phyloP scores from a whole-genome alignment of 2,888 invertebrate species.

The Nomada fabriciana region DNA sequence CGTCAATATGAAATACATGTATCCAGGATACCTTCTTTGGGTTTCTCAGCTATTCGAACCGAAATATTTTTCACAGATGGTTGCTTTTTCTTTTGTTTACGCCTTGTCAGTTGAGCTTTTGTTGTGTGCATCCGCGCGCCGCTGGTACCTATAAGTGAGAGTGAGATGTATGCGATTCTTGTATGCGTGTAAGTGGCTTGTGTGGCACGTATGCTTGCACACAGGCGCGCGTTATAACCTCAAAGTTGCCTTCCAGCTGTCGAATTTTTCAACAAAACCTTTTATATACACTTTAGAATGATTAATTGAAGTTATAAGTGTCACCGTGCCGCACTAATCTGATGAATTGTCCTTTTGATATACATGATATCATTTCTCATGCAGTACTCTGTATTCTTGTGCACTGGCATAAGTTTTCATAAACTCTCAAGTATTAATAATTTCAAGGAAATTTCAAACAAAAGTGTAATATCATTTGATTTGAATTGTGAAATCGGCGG shows the following conservation, averaged over 20 bases:
- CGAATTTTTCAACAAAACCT: constrained; percentile 61
- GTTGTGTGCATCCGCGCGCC: constrained; percentile 81
- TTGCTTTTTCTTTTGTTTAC: constrained; percentile 81
- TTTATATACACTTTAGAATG: constrained; percentile 21
- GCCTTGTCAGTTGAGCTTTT: constrained; percentile 82
- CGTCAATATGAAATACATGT: constrained; percentile 53
- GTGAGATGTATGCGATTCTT: constrained; percentile 69
- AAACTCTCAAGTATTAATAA: constrained; percentile 3
- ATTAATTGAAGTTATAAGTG: background rate
- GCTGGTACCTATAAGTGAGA: constrained; percentile 73
- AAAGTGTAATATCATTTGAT: background rate
- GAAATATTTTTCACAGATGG: constrained; percentile 57
- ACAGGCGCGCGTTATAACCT: constrained; percentile 77
- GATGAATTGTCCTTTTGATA: constrained; percentile 2
- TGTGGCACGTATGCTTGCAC: constrained; percentile 74
- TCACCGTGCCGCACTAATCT: background rate
- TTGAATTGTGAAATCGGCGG: background rate
- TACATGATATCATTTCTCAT: constrained; percentile 14
- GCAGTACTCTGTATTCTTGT: constrained; percentile 2
- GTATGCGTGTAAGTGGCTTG: constrained; percentile 69
- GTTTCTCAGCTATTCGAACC: constrained; percentile 45
- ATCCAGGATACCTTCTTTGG: constrained; percentile 46
- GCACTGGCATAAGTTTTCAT: constrained; percentile 11
- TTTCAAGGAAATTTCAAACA: constrained; percentile 25
- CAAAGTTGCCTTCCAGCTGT: constrained; percentile 79